Evolutionary conservation across 1,140 invertebrate genomes (phyloP), one percentile per base, ranked within the genome.

Genomic region (Nasonia longicornis): DNA sequence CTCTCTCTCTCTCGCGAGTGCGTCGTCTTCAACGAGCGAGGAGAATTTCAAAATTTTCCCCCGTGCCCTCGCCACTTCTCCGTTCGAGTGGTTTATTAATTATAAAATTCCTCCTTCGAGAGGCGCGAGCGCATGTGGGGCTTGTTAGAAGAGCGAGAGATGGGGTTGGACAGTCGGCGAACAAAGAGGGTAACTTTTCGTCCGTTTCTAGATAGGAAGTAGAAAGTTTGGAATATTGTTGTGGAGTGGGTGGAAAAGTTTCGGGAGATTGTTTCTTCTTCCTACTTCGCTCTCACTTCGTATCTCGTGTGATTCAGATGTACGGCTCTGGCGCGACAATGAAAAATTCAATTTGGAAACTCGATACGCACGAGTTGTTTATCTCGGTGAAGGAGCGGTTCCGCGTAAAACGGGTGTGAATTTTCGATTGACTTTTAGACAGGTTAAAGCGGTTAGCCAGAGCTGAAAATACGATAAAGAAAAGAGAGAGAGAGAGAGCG

Each of bases 31-130:
- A 26, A 26, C 26, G 26, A 22, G 22, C 11, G 14, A 22, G 1
- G 52, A 22, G 52, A 77, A 2, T 72, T 79, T 73, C 42, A 63
- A 4, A 67, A 74, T 74, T 74, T 80, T 45, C 12, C 16, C 20
- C 10, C n/a, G 11, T 42, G 12, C 52, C 42, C 10, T 69, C 26
- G 10, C 45, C 58, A 58, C 70, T 14, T 69, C 3, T 79, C 20
- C 75, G 22, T 67, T 77, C 63, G 31, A 73, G 69, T 72, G 58
- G 52, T 75, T 73, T 66, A 82, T 77, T 82, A 82, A 77, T 82
- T 82, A 72, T 77, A 38, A 73, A 77, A 73, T 82, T 78, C 20
- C 77, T 77, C 6, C 7, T 71, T 38, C 42, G 3, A 58, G 11
- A 12, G 26, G 4, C 12, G 12, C 20, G 20, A 31, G 69, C 69